Evolutionary conservation across 2,888 invertebrate species (phyloP).

Genomic region (Agriopis leucophaearia): DNA sequence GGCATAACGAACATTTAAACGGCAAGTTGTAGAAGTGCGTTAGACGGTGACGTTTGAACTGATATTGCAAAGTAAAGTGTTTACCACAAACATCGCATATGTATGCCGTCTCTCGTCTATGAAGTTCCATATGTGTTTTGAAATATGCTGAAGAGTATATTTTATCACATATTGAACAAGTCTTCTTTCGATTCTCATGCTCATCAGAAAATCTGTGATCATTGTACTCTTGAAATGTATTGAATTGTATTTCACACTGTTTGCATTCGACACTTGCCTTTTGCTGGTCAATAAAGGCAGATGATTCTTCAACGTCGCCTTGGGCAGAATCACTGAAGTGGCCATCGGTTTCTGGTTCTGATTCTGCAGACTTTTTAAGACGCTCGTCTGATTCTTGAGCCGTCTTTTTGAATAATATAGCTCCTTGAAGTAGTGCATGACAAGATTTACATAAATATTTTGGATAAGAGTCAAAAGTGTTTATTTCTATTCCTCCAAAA

Average conservation of each 20-base stretch:
- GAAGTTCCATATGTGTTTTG: slow-evolving; percentile 68
- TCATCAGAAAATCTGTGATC: slow-evolving; percentile 68
- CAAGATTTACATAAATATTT: slow-evolving; percentile 72
- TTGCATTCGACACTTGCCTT: slow-evolving; percentile 53
- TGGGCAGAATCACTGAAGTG: slow-evolving; percentile 40
- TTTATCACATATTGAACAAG: slow-evolving; percentile 72
- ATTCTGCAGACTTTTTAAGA: slow-evolving; percentile 50
- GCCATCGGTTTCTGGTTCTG: slow-evolving; percentile 39
- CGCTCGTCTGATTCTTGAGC: slow-evolving; percentile 67
- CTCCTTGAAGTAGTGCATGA: slow-evolving; percentile 66
- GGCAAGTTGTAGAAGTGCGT: slow-evolving; percentile 75
- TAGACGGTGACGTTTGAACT: slow-evolving; percentile 69
- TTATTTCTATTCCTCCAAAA: slow-evolving; percentile 66
- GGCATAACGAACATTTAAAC: slow-evolving; percentile 73
- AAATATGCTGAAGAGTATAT: slow-evolving; percentile 65
- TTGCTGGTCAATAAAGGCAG: slow-evolving; percentile 17
- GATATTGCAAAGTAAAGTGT: slow-evolving; percentile 64
- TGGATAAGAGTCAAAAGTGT: slow-evolving; percentile 64
- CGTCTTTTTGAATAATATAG: slow-evolving; percentile 72
- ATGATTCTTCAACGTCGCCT: slow-evolving; percentile 15
- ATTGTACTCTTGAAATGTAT: slow-evolving; percentile 63
- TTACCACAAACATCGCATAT: slow-evolving; percentile 81
- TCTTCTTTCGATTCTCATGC: slow-evolving; percentile 67
- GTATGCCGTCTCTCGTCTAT: slow-evolving; percentile 58
- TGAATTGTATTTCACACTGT: slow-evolving; percentile 67